These are phyloP conservation scores for Drosophila arawakana DNA, from an alignment of 1,140 invertebrate genomes.

Conservation along the genomic window DNA sequence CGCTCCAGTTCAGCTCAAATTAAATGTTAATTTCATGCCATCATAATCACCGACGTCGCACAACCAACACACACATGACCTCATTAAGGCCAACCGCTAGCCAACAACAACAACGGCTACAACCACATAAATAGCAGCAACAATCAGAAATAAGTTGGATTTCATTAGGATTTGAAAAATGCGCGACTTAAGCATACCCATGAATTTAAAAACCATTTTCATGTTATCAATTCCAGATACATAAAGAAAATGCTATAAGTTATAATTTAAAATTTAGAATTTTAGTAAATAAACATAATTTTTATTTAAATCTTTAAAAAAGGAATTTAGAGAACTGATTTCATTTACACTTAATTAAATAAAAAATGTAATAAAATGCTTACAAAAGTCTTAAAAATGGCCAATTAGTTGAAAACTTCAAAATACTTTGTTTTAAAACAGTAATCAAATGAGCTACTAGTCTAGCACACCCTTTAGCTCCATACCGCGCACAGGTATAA, in stretches of 20 bases:
- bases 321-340: too few species aligned
- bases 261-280: too few species aligned
- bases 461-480: not conserved
- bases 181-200: conserved; percentile 9
- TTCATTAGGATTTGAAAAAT: not conserved
- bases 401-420: too few species aligned
- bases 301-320: too few species aligned
- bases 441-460: not conserved
- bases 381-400: too few species aligned
- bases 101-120: conserved; percentile 27
- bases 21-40: conserved; percentile 83
- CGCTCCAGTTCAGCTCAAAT: conserved; percentile 75
- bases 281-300: too few species aligned
- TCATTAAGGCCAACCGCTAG: conserved; percentile 74
- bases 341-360: too few species aligned
- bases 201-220: not conserved
- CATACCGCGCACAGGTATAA: conserved; percentile 19
- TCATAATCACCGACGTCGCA: conserved; percentile 75
- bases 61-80: conserved; percentile 68
- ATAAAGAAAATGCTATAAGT: too few species aligned
- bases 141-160: conserved; percentile 50
- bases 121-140: conserved; percentile 21
- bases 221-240: not conserved
- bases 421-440: not conserved
- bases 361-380: too few species aligned